Conservation (phyloP, 1,140 invertebrate species). For the Telenomus remus region DNA sequence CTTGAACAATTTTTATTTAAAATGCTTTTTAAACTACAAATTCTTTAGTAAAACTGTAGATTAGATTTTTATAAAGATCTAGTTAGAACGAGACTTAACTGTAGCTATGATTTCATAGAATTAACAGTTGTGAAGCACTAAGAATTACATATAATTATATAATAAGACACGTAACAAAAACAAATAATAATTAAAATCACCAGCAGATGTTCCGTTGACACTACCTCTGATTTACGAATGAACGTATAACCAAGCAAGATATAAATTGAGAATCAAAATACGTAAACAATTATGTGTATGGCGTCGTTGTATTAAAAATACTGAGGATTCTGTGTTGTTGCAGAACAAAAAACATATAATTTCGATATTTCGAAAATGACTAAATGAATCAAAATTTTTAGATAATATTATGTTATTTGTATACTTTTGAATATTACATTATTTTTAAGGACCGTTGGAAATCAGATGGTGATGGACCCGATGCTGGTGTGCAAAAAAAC, state of each 20-base stretch:
- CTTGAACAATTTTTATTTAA: too few species aligned
- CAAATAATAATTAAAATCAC: constrained; percentile 37
- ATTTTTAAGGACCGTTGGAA: constrained; percentile 82
- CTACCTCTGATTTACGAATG: constrained; percentile 40
- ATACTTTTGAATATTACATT: constrained; percentile 4
- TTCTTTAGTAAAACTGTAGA: too few species aligned
- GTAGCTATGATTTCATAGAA: not conserved
- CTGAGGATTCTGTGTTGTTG: too few species aligned
- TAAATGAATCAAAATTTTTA: too few species aligned
- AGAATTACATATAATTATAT: not conserved
- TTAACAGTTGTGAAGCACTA: too few species aligned
- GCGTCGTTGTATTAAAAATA: constrained; percentile 49
- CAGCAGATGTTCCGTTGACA: constrained; percentile 29
- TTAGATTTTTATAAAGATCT: too few species aligned
- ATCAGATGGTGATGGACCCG: constrained; percentile 90
- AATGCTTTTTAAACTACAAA: too few species aligned
- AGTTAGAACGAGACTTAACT: not conserved
- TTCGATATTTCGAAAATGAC: too few species aligned
- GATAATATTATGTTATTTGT: not conserved
- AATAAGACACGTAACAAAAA: constrained; percentile 11
- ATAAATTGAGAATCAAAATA: constrained; percentile 60
- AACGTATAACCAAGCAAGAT: constrained; percentile 37
- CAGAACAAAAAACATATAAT: too few species aligned
- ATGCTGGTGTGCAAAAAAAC: constrained; percentile 90
- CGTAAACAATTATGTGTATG: constrained; percentile 51